Evolutionary conservation across 2,888 invertebrate genomes (phyloP), one percentile per base, ranked within the genome.

Genomic region (Hybos culiciformis): DNA sequence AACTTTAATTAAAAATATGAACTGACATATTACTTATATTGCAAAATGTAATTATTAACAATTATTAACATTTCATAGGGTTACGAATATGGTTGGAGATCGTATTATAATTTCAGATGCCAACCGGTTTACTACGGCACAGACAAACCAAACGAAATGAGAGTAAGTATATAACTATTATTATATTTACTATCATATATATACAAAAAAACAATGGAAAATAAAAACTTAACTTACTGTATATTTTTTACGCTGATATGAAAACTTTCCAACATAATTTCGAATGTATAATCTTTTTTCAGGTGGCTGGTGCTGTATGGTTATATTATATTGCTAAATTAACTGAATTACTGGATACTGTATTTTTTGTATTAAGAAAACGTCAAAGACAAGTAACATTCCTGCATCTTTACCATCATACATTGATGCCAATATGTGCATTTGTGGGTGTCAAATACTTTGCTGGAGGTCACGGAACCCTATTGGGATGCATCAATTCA

Each of bases 351-450:
- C 43, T 67, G 49, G 67, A 67, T 45, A 67, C 67, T 69, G 64
- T 84, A 47, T 88, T 90, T 67, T 90, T 90, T 61, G 76, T 85
- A n/a, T 63, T 90, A 50, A 70, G 87, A 43, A 88, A 90, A 63
- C 87, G 85, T 57, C 73, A 78, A 50, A 78, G 75, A 46, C 90
- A 91, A 67, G 72, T 88, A 14, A 74, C 83, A 3, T 87, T 88
- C 56, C 71, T 91, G 21, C 90, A 91, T 57, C 77, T 88, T 5
- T 88, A 88, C 57, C 90, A 91, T 61, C 90, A 91, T 59, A 73
- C 77, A 21, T 77, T 76, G 41, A 75, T 76, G 83, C 48, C 82
- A 70, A 75, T 77, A 74, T 32, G 59, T 71, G 26, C 74, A 73
- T 31, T 70, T 72, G 46, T 91, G 79, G 86, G 66, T 1, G 70